Evolutionary conservation across 2,888 invertebrate species (phyloP), one percentile per base, ranked within the genome.

Genomic region (Drosophila formosana): DNA sequence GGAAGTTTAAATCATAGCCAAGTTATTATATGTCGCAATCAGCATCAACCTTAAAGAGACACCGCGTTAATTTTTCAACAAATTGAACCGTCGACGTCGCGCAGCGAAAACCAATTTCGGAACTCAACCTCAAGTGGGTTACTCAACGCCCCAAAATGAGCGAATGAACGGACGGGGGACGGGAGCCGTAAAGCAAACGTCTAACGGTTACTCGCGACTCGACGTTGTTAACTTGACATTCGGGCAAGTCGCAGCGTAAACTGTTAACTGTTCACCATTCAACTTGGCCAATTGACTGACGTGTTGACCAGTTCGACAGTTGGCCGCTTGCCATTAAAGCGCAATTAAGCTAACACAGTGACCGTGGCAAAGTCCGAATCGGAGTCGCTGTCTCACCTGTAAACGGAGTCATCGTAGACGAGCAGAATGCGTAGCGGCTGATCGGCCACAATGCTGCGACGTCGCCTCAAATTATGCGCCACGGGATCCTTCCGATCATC

Each of bases 331-430:
- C 58, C 75, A 83, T 86, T 84, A 83, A 78, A 83, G 69, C 57
- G 62, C 74, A 84, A 84, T 87, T 80, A 13, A 47, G 47, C 30
- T 30, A 47, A 47, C 25, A 13, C 26, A 39, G 32, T 47, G 13
- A 13, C 37, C 41, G 18, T 32, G 41, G 52, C 7, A n/a, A 37
- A 37, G 37, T 37, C 11, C n/a, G 37, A 37, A 37, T 37, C 37
- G n/a, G 5, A 37, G 37, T 37, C n/a, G 4, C 37, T n/a, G n/a
- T 91, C 95, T 94, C 91, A 97, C 97, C 96, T 96, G 93, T 96
- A 96, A 50, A 98, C 97, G 89, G 97, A 97, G 80, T 96, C 95
- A 91, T 98, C 98, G 90, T 98, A 98, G 90, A 95, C 95, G 78
- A 98, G 94, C 73, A 97, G 95, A 88, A 98, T 97, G 89, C 97